Percentiles rank a stretch among this genome's conserved stretches.
Conservation (phyloP, 2,888 invertebrate genomes). For the Ganaspis brasiliensis region DNA sequence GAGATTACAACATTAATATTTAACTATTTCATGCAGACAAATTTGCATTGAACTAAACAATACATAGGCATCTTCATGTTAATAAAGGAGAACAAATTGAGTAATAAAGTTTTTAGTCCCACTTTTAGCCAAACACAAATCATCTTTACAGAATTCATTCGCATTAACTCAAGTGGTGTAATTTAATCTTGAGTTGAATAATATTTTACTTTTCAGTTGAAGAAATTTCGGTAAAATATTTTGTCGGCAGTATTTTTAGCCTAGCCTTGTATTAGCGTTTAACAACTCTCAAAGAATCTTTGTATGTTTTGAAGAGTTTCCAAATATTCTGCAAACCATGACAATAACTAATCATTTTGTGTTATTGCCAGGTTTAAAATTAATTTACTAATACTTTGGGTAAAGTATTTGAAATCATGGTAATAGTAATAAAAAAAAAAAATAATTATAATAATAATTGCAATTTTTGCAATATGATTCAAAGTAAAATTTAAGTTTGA, state of each 20-base stretch:
- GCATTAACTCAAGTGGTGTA: neutral
- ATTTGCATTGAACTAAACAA: no score
- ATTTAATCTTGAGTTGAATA: neutral
- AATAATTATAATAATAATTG: neutral
- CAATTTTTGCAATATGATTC: no score
- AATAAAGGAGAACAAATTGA: no score
- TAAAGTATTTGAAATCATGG: neutral
- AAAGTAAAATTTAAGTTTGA: no score
- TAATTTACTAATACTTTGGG: neutral
- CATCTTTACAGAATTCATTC: no score
- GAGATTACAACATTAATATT: no score
- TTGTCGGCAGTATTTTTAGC: neutral
- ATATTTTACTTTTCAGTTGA: neutral
- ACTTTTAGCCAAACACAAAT: no score
- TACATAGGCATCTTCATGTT: no score
- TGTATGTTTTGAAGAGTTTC: neutral
- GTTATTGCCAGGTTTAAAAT: neutral
- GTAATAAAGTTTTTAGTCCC: no score
- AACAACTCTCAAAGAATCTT: neutral
- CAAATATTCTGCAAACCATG: neutral
- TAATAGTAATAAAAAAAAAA: neutral
- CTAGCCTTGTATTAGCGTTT: neutral
- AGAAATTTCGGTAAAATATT: neutral
- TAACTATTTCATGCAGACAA: no score
- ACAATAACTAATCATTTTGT: constrained; percentile 4